Evolutionary conservation across 2,888 invertebrate genomes (phyloP).

Genomic region (Tetramorium bicarinatum): DNA sequence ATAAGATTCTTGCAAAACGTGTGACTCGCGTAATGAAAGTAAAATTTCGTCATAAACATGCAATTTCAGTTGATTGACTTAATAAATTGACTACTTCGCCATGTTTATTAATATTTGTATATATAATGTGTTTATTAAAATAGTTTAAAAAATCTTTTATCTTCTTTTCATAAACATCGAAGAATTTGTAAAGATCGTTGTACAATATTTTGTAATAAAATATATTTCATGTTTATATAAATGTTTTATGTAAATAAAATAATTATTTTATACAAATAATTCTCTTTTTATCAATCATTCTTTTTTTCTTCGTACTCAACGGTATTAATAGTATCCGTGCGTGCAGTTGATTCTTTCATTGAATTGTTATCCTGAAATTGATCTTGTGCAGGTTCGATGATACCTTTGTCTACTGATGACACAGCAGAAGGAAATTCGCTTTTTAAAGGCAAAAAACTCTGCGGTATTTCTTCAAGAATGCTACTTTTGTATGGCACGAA

Average conservation of each 20-base stretch:
- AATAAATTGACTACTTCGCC: conserved; percentile 34
- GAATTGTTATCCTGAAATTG: neutral
- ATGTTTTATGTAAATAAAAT: conserved; percentile 20
- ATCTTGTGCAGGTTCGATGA: conserved; percentile 21
- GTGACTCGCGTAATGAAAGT: neutral
- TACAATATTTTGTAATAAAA: conserved; percentile 21
- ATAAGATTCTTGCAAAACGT: neutral
- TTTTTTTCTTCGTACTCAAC: neutral
- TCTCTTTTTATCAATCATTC: neutral
- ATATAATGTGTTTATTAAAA: neutral
- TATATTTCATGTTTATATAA: conserved; percentile 10
- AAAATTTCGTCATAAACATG: neutral
- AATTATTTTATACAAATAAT: neutral
- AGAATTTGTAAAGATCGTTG: neutral
- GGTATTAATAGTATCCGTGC: neutral
- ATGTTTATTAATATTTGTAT: neutral
- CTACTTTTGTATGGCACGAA: conserved; percentile 19
- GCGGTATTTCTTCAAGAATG: conserved; percentile 29
- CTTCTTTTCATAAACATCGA: neutral
- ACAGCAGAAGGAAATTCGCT: neutral
- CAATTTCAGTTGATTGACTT: conserved; percentile 1
- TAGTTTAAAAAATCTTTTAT: neutral
- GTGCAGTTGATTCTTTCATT: neutral
- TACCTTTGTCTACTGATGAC: neutral
- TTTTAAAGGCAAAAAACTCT: neutral